Base-by-base conservation (phyloP, 2,113 vertebrate species). In the Periophthalmus modestus region DNA sequence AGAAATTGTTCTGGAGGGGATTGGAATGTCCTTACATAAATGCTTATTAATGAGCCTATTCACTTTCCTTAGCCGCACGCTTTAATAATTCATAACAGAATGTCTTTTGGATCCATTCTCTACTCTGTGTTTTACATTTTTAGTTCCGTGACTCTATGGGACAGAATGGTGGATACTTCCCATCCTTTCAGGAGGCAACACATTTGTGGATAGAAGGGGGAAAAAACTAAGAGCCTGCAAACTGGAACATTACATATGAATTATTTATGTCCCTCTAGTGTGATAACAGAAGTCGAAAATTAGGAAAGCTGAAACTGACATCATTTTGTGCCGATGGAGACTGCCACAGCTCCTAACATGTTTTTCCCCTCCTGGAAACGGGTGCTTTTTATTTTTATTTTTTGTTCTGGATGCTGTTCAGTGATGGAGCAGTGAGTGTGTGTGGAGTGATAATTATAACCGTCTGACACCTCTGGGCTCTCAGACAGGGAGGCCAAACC, bases 361-460 rank as follows among this genome's bases (percentile, higher is more conserved):
- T 66, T 68, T 65, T 58, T 68, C 24, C 16, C 52, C 52, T 55
- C 57, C 72, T 73, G 75, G 75, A 72, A 59, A 77, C 69, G 80
- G 78, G 78, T 82, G 68, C 71, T 73, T 59, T 59, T 59, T 59
- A 28, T 28, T 59, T 59, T 59, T 28, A 24, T 59, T 59, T 59
- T 28, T 59, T 59, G 1, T 5, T 78, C 80, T 83, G 84, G 71
- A 83, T 84, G 82, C 79, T 62, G 83, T 85, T 84, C 78, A 82
- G 66, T 69, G 24, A 75, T 76, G 46, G 68, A 69, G 74, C 68
- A 24, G 75, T 71, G 70, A 63, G 72, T 58, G 69, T 68, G 59
- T 62, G 80, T 57, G 78, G 75, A 89, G 85, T 86, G 87, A 87
- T 90, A 90, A 90, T 90, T 87, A 89, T 89, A 89, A 85, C 87